Base-by-base conservation (phyloP, 2,888 invertebrate species). In the Orthosia cruda region DNA sequence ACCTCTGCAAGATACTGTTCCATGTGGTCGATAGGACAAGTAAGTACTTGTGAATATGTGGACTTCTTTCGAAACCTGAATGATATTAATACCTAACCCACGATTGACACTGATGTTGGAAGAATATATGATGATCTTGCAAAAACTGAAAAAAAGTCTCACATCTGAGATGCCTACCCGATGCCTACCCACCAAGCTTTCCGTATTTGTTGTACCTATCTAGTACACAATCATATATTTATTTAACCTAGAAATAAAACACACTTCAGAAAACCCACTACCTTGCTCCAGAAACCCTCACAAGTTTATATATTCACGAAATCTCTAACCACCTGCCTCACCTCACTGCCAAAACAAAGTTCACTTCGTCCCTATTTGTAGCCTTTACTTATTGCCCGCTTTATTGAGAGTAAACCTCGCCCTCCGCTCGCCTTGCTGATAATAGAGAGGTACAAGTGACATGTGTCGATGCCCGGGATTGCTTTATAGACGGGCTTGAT, bases 1-100 rank as follows among this genome's bases (percentile, higher is more conserved):
- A 98, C 91, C 97, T 98, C 83, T 97, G 98, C 89, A 98, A 98
- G 95, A 97, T 98, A 86, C 91, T 98, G 54, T 98, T 98, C 91
- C 97, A 97, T 90, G 97, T 98, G 32, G 97, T 98, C 73, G 98
- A 98, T 90, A 97, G 97, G 92, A 97, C 97, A 87, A 97, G 98
- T 98, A 91, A 96, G 96, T 94, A 52, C 3, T 50, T 40, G 40
- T 40, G 40, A 40, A 40, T 40, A 40, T 40, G 40, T 40, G 40
- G 40, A 40, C 9, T 40, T 40, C 9, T 40, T 40, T 40, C 9
- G 40, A 40, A 40, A 7, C 40, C 9, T 40, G 9, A 40, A 40
- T 40, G 40, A 40, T 9, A 40, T 40, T 40, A 40, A 26, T 26
- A 26, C 26, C 26, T 26, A 26, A 26, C 26, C 26, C 26, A 26